Evolutionary conservation across 2,888 invertebrate species (phyloP), one percentile per base, ranked within the genome.

Genomic region (Eupeodes luniger): DNA sequence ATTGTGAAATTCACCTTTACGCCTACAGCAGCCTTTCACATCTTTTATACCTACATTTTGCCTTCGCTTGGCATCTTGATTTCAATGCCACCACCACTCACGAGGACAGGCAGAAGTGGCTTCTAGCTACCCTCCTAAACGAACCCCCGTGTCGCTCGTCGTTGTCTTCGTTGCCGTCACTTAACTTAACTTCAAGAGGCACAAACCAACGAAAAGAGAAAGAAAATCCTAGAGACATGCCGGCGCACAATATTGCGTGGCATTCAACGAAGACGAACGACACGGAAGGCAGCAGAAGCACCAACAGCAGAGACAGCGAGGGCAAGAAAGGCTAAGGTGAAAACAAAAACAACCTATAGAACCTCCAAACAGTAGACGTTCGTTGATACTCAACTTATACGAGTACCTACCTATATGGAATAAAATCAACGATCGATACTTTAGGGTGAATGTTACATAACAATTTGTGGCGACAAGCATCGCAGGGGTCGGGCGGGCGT

Each of bases 381-480:
- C 67, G 77, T 69, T 84, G 84, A 84, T 77, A 44, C 82, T 72
- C 36, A 36, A 36, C 36, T 36, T 36, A 19, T 19, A 27, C 27
- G 27, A 27, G 27, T 40, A 40, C 40, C 40, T 9, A 40, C 40
- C 2, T 9, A 5, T 66, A 77, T 69, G 72, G 47, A 72, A 44
- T 44, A 70, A 75, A 75, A 64, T 69, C 47, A 64, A 16, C 72
- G 85, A 88, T 88, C 88, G 85, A 88, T 88, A 88, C 67, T 75
- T 85, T 78, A 77, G 88, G 85, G 81, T 88, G 85, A 85, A 84
- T 78, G 85, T 88, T 88, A 85, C 81, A 81, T 88, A 88, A 88
- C 81, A 67, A 75, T 78, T 84, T 81, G 40, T 76, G 59, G 49
- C 67, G 74, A 77, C 86, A 59, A 72, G 27, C 36, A 5, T 47